These are phyloP conservation scores for Cheilosia vulpina DNA, from an alignment of 2,888 invertebrate species.

Conservation along the genomic window DNA sequence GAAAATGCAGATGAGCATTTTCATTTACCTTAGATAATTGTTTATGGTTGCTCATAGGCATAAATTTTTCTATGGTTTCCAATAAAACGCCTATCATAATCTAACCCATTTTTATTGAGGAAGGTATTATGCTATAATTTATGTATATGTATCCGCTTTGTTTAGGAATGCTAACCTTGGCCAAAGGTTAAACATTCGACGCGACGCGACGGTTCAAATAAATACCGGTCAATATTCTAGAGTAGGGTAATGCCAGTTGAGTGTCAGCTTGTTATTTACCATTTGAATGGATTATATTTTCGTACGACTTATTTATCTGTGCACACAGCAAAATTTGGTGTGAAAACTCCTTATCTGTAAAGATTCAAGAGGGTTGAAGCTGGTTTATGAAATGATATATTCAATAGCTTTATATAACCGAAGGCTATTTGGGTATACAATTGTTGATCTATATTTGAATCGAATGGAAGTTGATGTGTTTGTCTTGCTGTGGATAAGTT, in stretches of 20 bases:
- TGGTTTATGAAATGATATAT: no score
- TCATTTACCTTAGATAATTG: no score
- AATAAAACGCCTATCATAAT: not conserved
- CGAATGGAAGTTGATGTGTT: no score
- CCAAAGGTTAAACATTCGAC: constrained; percentile 17
- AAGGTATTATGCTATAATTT: constrained; percentile 14
- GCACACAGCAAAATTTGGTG: not conserved
- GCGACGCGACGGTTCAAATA: not conserved
- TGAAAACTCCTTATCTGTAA: constrained; percentile 25
- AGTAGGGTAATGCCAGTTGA: constrained; percentile 29
- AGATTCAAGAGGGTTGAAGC: not conserved
- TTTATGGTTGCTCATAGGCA: no score
- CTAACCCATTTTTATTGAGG: constrained; percentile 36
- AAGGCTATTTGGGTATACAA: no score
- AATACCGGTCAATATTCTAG: constrained; percentile 37
- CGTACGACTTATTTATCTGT: no score
- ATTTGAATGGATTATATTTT: not conserved
- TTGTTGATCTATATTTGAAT: no score
- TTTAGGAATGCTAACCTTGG: constrained; percentile 27
- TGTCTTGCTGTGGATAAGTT: no score
- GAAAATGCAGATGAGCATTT: no score
- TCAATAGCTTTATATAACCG: no score
- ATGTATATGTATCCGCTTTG: constrained; percentile 4
- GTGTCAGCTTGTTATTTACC: constrained; percentile 8
- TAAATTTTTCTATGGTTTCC: no score